Evolutionary conservation across 1,140 invertebrate genomes (phyloP), one percentile per base, ranked within the genome.

Genomic region (Drosophila sp.): DNA sequence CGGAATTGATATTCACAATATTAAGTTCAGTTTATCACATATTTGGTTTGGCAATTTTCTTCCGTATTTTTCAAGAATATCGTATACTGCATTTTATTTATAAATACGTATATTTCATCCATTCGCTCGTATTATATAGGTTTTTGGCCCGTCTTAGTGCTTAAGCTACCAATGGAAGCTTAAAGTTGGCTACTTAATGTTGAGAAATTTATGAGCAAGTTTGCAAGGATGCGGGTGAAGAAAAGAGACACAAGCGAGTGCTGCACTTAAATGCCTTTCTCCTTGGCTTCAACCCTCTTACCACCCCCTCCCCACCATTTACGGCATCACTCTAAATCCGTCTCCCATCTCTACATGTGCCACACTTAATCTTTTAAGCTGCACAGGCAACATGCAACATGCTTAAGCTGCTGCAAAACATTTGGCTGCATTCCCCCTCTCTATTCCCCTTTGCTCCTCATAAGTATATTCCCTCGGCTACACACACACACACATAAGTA

Each of bases 281-380:
- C 36, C 5, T 27, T 7, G 0, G 9, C 29, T 32, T 6, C 7
- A 4, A 0, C 8, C 0, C 34, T 1, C 6, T 32, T n/a, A n/a
- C n/a, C n/a, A 11, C 34, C 34, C 4, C 11, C 34, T n/a, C 34
- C 34, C 34, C 32, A 9, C 21, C 11, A 2, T 16, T 36, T 3
- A 1, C 62, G 7, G 0, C 16, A 1, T 6, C 50, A 9, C 4
- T 34, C 8, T 2, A 21, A 21, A 21, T 21, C 21, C 21, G 21
- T 21, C 25, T 13, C 38, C 21, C 38, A 9, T 13, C 25, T 0
- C n/a, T 58, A 29, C 56, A 46, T 72, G 56, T 54, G 61, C 41
- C 66, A 61, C 48, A 87, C 73, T 87, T 87, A 86, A 86, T 86
- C 81, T 86, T 82, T 87, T 86, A 86, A 86, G 81, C 81, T 86